Percentiles rank a stretch among this genome's conserved stretches.
These are phyloP conservation scores for Charanyca ferruginea DNA, from an alignment of 2,888 invertebrate genomes.

Conservation along the genomic window DNA sequence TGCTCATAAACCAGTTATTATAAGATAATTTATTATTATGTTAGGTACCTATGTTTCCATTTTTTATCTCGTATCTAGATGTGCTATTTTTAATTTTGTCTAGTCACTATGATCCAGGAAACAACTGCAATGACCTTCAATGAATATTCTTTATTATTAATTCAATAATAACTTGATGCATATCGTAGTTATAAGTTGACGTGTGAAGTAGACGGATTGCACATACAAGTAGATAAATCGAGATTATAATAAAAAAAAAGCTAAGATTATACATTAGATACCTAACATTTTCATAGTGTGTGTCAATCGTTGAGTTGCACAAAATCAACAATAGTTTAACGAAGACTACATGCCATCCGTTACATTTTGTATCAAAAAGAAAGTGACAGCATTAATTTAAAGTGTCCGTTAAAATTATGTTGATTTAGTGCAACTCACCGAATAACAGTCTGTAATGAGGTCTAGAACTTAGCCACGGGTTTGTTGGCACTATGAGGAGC, in stretches of 20 bases:
- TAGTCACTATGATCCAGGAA: slow-evolving; percentile 30
- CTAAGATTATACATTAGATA: too few relatives aligned
- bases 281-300: too few relatives aligned
- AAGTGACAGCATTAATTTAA: too few relatives aligned
- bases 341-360: too few relatives aligned
- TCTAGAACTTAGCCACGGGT: too few relatives aligned
- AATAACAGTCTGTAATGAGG: too few relatives aligned
- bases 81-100: background rate
- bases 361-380: too few relatives aligned
- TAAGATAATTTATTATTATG: slow-evolving; percentile 1
- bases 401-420: too few relatives aligned
- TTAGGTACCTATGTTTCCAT: slow-evolving; percentile 2
- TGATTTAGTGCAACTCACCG: too few relatives aligned
- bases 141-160: slow-evolving; percentile 12
- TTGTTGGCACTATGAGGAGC: too few relatives aligned
- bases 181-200: background rate
- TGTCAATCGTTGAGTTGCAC: too few relatives aligned
- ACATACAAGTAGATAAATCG: background rate
- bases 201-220: background rate
- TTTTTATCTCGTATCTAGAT: slow-evolving; percentile 17
- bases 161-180: slow-evolving; percentile 3
- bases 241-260: background rate
- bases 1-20: slow-evolving; percentile 3
- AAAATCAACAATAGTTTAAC: too few relatives aligned
- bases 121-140: slow-evolving; percentile 6